Evolutionary conservation across 2,888 invertebrate genomes (phyloP).

Genomic region (Philopedon plagiatum): DNA sequence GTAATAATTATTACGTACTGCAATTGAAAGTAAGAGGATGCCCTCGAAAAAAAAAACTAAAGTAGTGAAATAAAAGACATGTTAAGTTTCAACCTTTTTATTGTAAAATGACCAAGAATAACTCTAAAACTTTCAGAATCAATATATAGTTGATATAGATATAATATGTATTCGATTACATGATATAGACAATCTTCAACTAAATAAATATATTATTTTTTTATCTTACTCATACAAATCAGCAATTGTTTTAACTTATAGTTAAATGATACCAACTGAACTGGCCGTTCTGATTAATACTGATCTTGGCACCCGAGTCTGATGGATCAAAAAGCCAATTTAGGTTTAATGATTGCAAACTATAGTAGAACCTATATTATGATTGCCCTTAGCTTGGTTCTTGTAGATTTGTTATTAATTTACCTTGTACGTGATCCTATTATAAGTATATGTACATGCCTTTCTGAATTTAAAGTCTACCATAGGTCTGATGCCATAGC

Average conservation of each 20-base stretch:
- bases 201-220: constrained; percentile 58
- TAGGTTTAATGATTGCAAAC: constrained; percentile 36
- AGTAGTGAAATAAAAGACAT: constrained; percentile 30
- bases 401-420: constrained; percentile 28
- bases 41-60: no score
- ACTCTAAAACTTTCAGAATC: constrained; percentile 75
- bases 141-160: constrained; percentile 67
- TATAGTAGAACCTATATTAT: constrained; percentile 30
- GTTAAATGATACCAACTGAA: constrained; percentile 60
- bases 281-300: constrained; percentile 67
- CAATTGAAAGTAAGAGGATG: no score
- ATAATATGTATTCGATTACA: constrained; percentile 68
- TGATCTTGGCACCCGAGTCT: constrained; percentile 66
- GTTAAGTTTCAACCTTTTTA: constrained; percentile 69
- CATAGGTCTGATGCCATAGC: neutral
- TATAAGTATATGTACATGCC: constrained; percentile 4
- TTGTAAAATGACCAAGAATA: constrained; percentile 82
- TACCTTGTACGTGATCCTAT: neutral
- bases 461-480: neutral
- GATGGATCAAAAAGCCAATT: constrained; percentile 57
- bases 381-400: constrained; percentile 48
- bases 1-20: no score
- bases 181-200: constrained; percentile 64
- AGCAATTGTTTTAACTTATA: constrained; percentile 52
- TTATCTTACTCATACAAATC: constrained; percentile 57